Percentiles rank a stretch among this genome's conserved stretches.
phyloP scores from a whole-genome alignment of 2,797 vertebrate genomes.

The Ptychobarbus kaznakovi region DNA sequence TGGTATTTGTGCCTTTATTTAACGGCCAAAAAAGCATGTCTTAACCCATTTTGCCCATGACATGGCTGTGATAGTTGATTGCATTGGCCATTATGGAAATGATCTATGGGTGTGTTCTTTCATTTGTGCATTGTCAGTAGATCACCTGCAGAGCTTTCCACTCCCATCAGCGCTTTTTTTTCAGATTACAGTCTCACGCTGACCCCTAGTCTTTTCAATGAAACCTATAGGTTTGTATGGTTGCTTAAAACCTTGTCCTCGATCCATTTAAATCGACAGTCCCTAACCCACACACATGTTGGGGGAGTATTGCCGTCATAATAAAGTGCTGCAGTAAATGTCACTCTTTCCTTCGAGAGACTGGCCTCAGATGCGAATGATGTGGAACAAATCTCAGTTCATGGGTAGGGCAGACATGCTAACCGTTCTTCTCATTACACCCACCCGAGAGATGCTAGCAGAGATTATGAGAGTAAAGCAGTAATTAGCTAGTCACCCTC shows the following conservation, averaged over 20 bases:
- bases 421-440: constrained; percentile 33
- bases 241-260: neutral
- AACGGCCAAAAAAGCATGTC: neutral
- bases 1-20: neutral
- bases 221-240: neutral
- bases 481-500: constrained; percentile 22
- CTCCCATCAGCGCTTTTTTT: neutral
- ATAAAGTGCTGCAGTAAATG: constrained; percentile 42
- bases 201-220: neutral
- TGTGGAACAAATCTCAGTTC: constrained; percentile 45
- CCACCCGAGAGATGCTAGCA: constrained; percentile 6
- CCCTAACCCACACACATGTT: constrained; percentile 1
- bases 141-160: neutral
- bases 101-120: neutral
- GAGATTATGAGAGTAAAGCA: constrained; percentile 36
- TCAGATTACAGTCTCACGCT: neutral
- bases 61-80: neutral
- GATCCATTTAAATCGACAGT: neutral
- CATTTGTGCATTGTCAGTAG: neutral
- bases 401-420: constrained; percentile 29
- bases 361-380: constrained; percentile 38
- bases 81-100: neutral
- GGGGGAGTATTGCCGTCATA: neutral
- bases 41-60: neutral
- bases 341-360: constrained; percentile 47